Evolutionary conservation across 1,140 invertebrate genomes (phyloP).

Genomic region (Vanessa atalanta): DNA sequence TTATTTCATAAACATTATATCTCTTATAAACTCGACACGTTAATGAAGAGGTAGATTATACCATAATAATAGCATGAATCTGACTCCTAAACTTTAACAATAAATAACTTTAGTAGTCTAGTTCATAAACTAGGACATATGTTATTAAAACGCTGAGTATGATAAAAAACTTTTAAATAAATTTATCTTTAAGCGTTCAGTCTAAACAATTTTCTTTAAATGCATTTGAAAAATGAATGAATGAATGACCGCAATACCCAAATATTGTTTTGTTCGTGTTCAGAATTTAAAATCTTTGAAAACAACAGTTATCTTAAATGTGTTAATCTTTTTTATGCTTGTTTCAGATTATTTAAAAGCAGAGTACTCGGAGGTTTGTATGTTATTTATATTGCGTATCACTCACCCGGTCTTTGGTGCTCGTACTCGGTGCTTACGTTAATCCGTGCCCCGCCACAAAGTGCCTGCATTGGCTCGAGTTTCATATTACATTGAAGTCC

Average conservation of each 20-base stretch:
- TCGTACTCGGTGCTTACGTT: constrained; percentile 13
- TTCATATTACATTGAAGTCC: constrained; percentile 21
- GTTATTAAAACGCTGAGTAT: too few species aligned
- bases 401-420: constrained; percentile 15
- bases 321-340: background rate
- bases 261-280: background rate
- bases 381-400: constrained; percentile 17
- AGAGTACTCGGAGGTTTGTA: constrained; percentile 12
- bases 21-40: too few species aligned
- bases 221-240: too few species aligned
- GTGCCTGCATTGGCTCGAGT: constrained; percentile 23
- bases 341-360: constrained; percentile 9
- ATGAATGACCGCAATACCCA: background rate
- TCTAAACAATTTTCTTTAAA: too few species aligned
- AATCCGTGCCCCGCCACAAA: constrained; percentile 17
- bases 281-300: background rate
- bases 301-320: background rate
- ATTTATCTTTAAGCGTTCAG: too few species aligned
- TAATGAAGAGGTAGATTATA: too few species aligned
- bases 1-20: too few species aligned
- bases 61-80: too few species aligned
- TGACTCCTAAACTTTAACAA: too few species aligned
- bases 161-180: too few species aligned
- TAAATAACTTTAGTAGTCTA: too few species aligned
- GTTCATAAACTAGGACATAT: too few species aligned